Conservation (phyloP, 1,140 invertebrate species). For the Leptoteleia sp. region DNA sequence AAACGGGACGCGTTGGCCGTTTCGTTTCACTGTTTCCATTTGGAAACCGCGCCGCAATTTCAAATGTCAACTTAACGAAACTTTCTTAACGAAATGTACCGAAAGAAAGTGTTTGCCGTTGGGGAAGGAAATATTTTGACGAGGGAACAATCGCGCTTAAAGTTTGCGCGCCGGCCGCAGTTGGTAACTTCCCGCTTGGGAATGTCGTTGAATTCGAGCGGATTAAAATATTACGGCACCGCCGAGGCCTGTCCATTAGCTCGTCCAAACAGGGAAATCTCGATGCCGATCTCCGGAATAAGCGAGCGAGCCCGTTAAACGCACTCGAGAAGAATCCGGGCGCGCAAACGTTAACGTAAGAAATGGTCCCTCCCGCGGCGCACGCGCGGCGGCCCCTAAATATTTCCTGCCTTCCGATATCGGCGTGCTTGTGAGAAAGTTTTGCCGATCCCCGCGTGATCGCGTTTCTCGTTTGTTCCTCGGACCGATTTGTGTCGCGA, state of each 20-base stretch:
- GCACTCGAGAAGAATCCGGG: slow-evolving; percentile 38
- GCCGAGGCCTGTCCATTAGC: slow-evolving; percentile 58
- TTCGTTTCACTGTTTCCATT: slow-evolving; percentile 51
- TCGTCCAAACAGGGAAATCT: slow-evolving; percentile 64
- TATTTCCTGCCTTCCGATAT: slow-evolving; percentile 55
- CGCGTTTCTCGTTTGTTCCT: slow-evolving; percentile 34
- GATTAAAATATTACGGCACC: slow-evolving; percentile 63
- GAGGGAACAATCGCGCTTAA: slow-evolving; percentile 57
- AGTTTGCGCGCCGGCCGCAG: slow-evolving; percentile 32
- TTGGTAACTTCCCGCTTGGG: slow-evolving; percentile 41
- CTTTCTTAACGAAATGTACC: slow-evolving; percentile 51
- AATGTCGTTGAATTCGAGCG: slow-evolving; percentile 56
- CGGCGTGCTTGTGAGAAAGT: slow-evolving; percentile 47
- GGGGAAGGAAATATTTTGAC: slow-evolving; percentile 56
- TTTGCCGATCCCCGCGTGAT: slow-evolving; percentile 48
- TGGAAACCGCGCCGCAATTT: slow-evolving; percentile 43
- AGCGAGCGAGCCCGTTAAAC: slow-evolving; percentile 53
- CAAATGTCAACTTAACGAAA: slow-evolving; percentile 59
- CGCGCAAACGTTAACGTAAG: slow-evolving; percentile 47
- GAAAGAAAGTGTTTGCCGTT: slow-evolving; percentile 59
- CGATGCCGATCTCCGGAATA: slow-evolving; percentile 57
- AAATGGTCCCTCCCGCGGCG: slow-evolving; percentile 50
- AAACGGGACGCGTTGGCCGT: slow-evolving; percentile 23
- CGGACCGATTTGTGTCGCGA: slow-evolving; percentile 33
- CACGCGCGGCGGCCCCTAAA: slow-evolving; percentile 47